Conservation (phyloP, 2,113 vertebrate genomes). For the Odontesthes bonariensis region DNA sequence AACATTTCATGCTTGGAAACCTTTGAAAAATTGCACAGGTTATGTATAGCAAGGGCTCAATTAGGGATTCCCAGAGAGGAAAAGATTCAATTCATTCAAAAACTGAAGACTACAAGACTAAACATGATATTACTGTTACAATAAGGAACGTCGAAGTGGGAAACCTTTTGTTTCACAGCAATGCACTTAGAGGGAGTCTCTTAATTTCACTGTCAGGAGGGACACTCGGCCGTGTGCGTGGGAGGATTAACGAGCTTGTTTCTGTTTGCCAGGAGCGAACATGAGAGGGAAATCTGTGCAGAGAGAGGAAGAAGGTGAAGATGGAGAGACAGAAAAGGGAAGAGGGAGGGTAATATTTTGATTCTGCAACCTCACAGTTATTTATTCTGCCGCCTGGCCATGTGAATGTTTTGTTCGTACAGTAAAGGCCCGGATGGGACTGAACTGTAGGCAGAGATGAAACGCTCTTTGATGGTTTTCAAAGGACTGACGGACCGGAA, state of each 20-base stretch:
- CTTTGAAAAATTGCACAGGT: no score
- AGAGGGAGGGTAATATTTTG: conserved; percentile 48
- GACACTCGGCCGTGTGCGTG: conserved; percentile 5
- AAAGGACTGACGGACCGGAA: conserved; percentile 23
- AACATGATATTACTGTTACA: neutral
- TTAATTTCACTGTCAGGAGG: conserved; percentile 16
- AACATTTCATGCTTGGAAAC: no score
- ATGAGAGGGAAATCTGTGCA: conserved; percentile 29
- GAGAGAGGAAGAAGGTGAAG: neutral
- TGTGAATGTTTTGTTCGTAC: conserved; percentile 27
- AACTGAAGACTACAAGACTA: neutral
- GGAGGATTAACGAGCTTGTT: conserved; percentile 32
- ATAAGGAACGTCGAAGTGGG: neutral
- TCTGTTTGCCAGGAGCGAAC: conserved; percentile 27
- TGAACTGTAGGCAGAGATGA: conserved; percentile 29
- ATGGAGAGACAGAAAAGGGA: conserved; percentile 33
- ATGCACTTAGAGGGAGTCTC: neutral
- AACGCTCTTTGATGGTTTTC: conserved; percentile 61
- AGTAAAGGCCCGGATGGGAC: conserved; percentile 45
- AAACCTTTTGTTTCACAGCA: neutral
- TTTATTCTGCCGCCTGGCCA: conserved; percentile 12
- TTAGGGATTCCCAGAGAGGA: neutral
- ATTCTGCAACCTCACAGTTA: conserved; percentile 34
- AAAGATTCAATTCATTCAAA: neutral
- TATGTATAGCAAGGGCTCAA: neutral